Evolutionary conservation across 1,140 invertebrate genomes (phyloP).

Genomic region (Achroia grisella): DNA sequence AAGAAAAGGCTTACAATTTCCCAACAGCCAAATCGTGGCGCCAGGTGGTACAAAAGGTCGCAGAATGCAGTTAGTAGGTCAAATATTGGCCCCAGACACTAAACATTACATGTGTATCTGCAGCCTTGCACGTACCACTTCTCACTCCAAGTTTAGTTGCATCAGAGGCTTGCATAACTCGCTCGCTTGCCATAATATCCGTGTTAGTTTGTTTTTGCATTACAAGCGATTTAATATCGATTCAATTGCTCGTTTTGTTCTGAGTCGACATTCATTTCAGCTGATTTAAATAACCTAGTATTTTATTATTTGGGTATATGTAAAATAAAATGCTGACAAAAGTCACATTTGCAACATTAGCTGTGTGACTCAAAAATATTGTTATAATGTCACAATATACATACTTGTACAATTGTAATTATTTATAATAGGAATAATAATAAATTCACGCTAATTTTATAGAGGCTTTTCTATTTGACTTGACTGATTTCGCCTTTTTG

Average conservation of each 20-base stretch:
- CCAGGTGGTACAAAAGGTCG: constrained; percentile 26
- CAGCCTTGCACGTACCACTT: constrained; percentile 31
- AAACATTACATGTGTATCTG: too few relatives aligned
- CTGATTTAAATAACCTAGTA: background rate
- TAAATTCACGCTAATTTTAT: too few relatives aligned
- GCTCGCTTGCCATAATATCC: constrained; percentile 19
- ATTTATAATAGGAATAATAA: too few relatives aligned
- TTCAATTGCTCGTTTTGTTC: too few relatives aligned
- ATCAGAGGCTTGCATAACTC: constrained; percentile 45
- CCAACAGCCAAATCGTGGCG: background rate
- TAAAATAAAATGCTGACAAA: too few relatives aligned
- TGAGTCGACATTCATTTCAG: too few relatives aligned
- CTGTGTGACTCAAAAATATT: too few relatives aligned
- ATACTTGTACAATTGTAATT: too few relatives aligned
- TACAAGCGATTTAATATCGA: background rate
- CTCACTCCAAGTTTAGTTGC: constrained; percentile 44
- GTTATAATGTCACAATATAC: too few relatives aligned
- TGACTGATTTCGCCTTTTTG: too few relatives aligned
- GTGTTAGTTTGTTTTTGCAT: constrained; percentile 15
- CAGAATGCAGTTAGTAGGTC: constrained; percentile 37
- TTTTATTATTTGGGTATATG: background rate
- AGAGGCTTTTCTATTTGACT: too few relatives aligned
- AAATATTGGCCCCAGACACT: constrained; percentile 33
- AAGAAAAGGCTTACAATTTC: constrained; percentile 9
- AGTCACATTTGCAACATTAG: too few relatives aligned